Base-by-base conservation (phyloP, 92 coral and sea anemone species). In the Muricea muricata region DNA sequence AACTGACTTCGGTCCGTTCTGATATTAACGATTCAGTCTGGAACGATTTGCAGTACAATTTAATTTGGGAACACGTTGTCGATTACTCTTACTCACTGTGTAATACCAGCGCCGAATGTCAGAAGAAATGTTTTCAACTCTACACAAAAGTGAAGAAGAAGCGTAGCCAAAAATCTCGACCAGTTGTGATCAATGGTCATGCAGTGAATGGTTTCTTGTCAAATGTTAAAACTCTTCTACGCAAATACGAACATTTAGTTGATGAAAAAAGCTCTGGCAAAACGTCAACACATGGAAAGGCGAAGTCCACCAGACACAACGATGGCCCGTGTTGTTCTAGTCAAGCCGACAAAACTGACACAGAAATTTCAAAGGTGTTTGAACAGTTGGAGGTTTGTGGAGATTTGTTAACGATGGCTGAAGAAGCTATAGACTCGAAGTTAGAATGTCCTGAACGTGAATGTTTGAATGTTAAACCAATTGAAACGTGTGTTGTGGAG, bases 51-150 rank as follows among this genome's bases (percentile, higher is more conserved):
- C 92, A 93, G 5, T 25, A 84, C 32, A 98, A 96, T 37, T 86
- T 74, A 17, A 46, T 92, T n/a, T 96, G 99, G 99, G 94, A 90
- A 42, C 90, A 88, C 58, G 99, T 93, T 4, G 61, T 96, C 18
- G 99, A 93, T 73, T 87, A 92, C 86, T 92, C 93, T 82, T 96
- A 93, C 87, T 88, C 97, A 52, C 57, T 96, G 29, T 93, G 98
- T 72, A 96, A 84, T 82, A 87, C 78, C 30, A 69, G 91, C 11
- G 29, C 25, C 11, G 88, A 85, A 33, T 73, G 79, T 76, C 86
- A 88, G 85, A 8, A 48, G 20, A 86, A 74, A 31, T 87, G 93
- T 29, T 32, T 93, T 90, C 69, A 92, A 40, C 89, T 96, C 57
- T 93, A 92, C 78, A 81, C 91, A 23, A 92, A 81, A 66, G 88